Evolutionary conservation across 2,888 invertebrate species (phyloP).

Genomic region (Gastrophysa polygoni): DNA sequence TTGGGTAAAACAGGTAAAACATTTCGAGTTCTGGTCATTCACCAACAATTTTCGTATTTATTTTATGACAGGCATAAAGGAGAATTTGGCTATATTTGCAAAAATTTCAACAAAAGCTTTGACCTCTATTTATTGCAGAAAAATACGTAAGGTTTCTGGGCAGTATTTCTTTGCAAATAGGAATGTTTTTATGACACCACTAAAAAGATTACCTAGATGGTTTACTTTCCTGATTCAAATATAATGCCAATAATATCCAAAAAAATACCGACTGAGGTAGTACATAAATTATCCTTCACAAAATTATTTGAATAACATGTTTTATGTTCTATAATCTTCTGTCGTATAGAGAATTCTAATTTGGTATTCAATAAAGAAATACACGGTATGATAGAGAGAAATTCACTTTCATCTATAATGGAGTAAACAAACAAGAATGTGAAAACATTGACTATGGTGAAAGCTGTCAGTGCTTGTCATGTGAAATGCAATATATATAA

Average conservation of each 20-base stretch:
- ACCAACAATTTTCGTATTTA: neutral
- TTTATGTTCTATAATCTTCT: no score
- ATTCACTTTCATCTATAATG: neutral
- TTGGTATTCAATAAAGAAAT: no score
- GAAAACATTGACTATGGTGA: neutral
- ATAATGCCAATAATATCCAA: no score
- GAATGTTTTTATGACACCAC: neutral
- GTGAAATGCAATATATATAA: neutral
- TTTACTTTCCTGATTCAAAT: no score
- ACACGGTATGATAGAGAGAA: neutral
- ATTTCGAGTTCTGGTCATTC: neutral
- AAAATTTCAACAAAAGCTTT: neutral
- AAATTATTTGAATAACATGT: no score
- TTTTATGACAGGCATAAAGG: neutral
- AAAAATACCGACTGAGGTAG: no score
- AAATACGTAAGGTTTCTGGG: neutral
- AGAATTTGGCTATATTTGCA: neutral
- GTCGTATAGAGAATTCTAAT: no score
- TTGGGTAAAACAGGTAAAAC: neutral
- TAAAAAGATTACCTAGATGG: no score
- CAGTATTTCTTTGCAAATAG: neutral
- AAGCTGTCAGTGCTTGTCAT: neutral
- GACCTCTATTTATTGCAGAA: neutral
- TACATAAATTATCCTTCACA: no score
- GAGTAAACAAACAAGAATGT: neutral